Conservation (phyloP, 1,140 invertebrate genomes). For the Sarcophaga peregrina region DNA sequence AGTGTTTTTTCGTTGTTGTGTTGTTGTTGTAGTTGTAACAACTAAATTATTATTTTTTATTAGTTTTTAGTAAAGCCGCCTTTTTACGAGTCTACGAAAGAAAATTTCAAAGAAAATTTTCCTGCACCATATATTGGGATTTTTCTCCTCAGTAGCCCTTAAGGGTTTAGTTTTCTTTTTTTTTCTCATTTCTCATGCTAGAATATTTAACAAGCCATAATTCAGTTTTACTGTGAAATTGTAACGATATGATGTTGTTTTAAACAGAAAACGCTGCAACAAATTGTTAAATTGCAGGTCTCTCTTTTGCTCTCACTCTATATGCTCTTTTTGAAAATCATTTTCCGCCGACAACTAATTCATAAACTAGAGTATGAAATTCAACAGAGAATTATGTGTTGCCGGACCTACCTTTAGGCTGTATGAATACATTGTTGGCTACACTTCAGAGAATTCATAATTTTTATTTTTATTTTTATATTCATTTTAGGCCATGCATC, state of each 20-base stretch:
- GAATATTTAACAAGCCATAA: neutral
- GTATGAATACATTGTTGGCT: neutral
- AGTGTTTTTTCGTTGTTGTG: neutral
- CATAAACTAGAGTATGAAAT: constrained; percentile 1
- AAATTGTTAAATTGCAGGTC: neutral
- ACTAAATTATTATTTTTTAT: neutral
- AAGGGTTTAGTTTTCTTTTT: neutral
- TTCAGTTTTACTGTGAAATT: neutral
- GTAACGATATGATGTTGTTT: neutral
- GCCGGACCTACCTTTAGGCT: neutral
- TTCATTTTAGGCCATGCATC: neutral
- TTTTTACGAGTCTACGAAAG: neutral
- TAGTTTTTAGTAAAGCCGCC: neutral
- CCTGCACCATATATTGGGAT: neutral
- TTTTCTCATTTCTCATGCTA: neutral
- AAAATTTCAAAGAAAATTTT: neutral
- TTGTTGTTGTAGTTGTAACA: neutral
- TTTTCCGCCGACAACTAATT: neutral
- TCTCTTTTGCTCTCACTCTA: neutral
- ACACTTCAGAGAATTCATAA: neutral
- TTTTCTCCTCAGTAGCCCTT: neutral
- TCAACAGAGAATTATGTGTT: neutral
- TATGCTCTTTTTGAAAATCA: too few relatives aligned
- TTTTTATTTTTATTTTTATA: neutral
- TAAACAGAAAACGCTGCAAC: neutral